phyloP scores from a whole-genome alignment of 2,797 vertebrate genomes.

The Notolepis coatsorum region DNA sequence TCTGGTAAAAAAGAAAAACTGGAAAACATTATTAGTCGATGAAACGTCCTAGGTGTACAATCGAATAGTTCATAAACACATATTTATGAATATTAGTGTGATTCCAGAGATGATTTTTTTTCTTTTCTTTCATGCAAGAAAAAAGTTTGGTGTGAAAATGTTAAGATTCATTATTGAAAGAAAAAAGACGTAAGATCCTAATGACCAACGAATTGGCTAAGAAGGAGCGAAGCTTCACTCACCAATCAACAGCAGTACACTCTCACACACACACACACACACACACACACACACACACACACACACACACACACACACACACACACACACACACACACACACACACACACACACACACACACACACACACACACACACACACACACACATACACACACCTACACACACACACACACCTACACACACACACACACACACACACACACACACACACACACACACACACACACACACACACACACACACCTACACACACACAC shows the following conservation, averaged over 20 bases:
- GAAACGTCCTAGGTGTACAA: no score
- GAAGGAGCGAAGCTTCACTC: no score
- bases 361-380: constrained; percentile 2
- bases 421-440: neutral
- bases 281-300: neutral
- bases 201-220: no score
- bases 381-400: neutral
- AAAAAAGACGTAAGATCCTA: no score
- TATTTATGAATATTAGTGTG: no score
- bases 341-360: neutral
- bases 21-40: no score
- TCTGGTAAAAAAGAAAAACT: no score
- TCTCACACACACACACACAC: neutral
- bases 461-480: neutral
- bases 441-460: neutral
- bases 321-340: neutral
- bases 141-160: no score
- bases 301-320: neutral
- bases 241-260: constrained; percentile 7
- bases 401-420: neutral
- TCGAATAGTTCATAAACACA: no score
- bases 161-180: no score
- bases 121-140: no score
- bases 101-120: no score
- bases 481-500: constrained; percentile 3